phyloP scores from a whole-genome alignment of 2,797 vertebrate species.

The Gobionotothen gibberifrons region DNA sequence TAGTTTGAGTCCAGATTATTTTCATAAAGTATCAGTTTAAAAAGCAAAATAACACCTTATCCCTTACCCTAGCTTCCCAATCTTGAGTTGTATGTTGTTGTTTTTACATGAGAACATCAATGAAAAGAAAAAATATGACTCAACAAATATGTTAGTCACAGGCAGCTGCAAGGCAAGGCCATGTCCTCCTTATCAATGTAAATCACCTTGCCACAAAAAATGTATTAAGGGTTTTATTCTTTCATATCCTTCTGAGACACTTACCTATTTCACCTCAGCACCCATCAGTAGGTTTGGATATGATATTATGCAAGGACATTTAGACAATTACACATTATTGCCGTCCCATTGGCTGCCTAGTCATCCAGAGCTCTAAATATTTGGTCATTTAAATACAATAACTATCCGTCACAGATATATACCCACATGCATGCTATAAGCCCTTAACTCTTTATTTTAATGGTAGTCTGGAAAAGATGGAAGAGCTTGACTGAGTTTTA shows the following conservation, averaged over 20 bases:
- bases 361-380: conserved; percentile 5
- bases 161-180: conserved; percentile 8
- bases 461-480: conserved; percentile 27
- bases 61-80: neutral
- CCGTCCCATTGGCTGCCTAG: conserved; percentile 11
- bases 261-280: conserved; percentile 8
- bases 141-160: conserved; percentile 7
- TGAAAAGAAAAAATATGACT: neutral
- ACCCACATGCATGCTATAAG: neutral
- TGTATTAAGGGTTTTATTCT: conserved; percentile 26
- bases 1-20: conserved; percentile 1
- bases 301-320: conserved; percentile 19
- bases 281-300: neutral
- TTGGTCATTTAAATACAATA: neutral
- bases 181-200: neutral
- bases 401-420: conserved; percentile 22
- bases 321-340: conserved; percentile 38
- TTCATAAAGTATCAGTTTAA: conserved; percentile 53
- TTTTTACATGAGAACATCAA: conserved; percentile 4
- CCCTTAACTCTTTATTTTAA: conserved; percentile 16
- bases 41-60: conserved; percentile 12
- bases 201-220: neutral
- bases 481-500: conserved; percentile 25
- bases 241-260: conserved; percentile 19
- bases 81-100: neutral